Percentiles rank a stretch among this genome's conserved stretches.
Conservation (phyloP, 2,888 invertebrate genomes). For the Pecten maximus region DNA sequence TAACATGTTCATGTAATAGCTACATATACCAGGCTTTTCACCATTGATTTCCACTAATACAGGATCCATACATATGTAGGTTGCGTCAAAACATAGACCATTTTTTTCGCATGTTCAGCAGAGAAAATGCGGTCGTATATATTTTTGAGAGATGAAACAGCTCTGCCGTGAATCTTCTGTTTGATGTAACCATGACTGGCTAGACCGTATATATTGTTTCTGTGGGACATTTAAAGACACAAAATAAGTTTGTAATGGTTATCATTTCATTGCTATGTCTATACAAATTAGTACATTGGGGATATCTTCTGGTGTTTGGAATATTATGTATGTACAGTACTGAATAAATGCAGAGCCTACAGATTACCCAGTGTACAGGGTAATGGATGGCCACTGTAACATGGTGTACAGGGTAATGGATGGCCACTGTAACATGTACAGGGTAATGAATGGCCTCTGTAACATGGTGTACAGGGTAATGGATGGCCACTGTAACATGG, state of each 20-base stretch:
- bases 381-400: neutral
- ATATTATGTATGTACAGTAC: neutral
- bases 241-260: neutral
- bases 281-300: neutral
- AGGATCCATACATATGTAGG: slow-evolving; percentile 17
- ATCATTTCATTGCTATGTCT: neutral
- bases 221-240: neutral
- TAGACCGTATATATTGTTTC: neutral
- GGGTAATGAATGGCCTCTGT: neutral
- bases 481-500: neutral
- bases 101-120: neutral
- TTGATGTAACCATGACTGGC: neutral
- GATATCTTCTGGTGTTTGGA: slow-evolving; percentile 1
- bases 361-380: neutral
- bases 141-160: slow-evolving; percentile 28
- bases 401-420: neutral
- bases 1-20: slow-evolving; percentile 27
- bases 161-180: slow-evolving; percentile 19
- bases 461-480: neutral
- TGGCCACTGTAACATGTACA: no score
- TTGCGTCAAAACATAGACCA: slow-evolving; percentile 32
- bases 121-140: slow-evolving; percentile 18
- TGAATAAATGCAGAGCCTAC: neutral
- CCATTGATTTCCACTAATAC: slow-evolving; percentile 29
- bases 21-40: slow-evolving; percentile 18